These are phyloP conservation scores for Metopolophium dirhodum DNA, from an alignment of 1,140 invertebrate species.

Conservation along the genomic window DNA sequence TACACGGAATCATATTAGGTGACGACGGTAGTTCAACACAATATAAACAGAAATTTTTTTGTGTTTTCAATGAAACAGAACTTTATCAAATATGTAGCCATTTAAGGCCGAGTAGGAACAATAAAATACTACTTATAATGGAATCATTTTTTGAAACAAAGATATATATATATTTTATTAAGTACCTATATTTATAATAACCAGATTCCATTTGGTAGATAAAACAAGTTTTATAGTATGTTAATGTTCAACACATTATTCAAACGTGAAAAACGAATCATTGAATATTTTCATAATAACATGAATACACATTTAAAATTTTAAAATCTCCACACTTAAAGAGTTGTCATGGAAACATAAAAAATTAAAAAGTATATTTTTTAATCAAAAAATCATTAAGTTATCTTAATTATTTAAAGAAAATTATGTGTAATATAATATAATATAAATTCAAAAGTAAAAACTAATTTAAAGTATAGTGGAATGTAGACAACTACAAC, in stretches of 20 bases:
- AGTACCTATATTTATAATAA: not conserved
- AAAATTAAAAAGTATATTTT: not conserved
- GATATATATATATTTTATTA: not conserved
- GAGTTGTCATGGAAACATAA: not conserved
- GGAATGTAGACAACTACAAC: not conserved
- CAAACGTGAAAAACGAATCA: not conserved
- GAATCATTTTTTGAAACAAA: too few species aligned
- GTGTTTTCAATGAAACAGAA: slow-evolving; percentile 10
- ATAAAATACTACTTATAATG: not conserved
- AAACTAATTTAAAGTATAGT: not conserved
- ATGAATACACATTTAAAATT: not conserved
- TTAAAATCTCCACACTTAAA: not conserved
- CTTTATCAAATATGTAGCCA: not conserved
- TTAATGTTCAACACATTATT: not conserved
- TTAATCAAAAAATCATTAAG: not conserved
- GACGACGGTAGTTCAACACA: not conserved
- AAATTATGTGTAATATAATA: not conserved
- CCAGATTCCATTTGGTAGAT: not conserved
- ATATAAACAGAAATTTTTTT: not conserved
- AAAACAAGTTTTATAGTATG: not conserved
- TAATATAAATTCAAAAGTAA: not conserved
- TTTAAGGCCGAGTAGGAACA: not conserved
- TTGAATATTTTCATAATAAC: not conserved
- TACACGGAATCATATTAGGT: not conserved
- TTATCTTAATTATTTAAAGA: not conserved